A percentile compares a stretch with the other conserved stretches of the same genome.
These are phyloP conservation scores for Pachypeltis micranthus DNA, from an alignment of 1,140 invertebrate species.

Conservation along the genomic window DNA sequence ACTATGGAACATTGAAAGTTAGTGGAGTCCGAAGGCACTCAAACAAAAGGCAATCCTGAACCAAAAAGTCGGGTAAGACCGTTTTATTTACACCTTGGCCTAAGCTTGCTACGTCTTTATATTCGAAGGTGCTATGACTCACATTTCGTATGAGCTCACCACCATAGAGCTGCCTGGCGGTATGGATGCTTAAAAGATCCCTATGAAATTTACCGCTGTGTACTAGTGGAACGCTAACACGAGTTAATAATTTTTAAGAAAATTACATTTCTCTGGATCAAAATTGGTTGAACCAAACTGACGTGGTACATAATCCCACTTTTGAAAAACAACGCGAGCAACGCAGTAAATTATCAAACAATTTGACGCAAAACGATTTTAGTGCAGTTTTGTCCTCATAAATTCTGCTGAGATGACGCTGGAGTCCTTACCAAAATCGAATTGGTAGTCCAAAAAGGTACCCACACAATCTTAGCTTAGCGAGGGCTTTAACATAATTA, in stretches of 20 bases:
- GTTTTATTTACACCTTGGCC: background rate
- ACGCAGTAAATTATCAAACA: no score
- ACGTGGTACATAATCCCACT: no score
- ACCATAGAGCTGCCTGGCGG: background rate
- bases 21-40: background rate
- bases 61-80: background rate
- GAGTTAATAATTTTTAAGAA: slow-evolving; percentile 3
- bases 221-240: background rate
- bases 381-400: no score
- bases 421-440: no score
- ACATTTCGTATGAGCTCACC: background rate
- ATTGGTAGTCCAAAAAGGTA: no score
- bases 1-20: slow-evolving; percentile 36
- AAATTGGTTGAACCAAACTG: slow-evolving; percentile 32
- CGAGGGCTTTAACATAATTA: no score
- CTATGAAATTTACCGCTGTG: background rate
- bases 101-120: background rate
- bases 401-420: no score
- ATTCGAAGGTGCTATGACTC: background rate
- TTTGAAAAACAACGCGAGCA: no score
- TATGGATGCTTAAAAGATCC: no score
- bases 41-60: background rate
- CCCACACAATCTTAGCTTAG: no score
- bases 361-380: no score
- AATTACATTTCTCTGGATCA: slow-evolving; percentile 39